A percentile compares a stretch with the other conserved stretches of the same genome.
These are phyloP conservation scores for Semaprochilodus insignis DNA, from an alignment of 2,797 vertebrate genomes.

Conservation along the genomic window DNA sequence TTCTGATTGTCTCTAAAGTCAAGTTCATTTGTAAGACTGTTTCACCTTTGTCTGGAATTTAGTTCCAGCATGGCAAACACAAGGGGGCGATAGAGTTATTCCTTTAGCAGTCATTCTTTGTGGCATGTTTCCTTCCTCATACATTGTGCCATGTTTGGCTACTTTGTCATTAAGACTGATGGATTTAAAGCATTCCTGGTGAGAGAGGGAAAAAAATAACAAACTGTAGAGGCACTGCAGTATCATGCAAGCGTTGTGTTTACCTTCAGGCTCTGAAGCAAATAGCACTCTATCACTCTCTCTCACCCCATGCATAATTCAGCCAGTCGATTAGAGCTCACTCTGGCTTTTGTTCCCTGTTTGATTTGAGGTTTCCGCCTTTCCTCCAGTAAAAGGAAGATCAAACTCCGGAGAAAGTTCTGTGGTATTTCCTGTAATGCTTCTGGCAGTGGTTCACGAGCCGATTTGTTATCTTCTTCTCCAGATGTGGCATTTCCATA, in stretches of 20 bases:
- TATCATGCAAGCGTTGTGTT: slow-evolving; percentile 22
- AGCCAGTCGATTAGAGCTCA: slow-evolving; percentile 5
- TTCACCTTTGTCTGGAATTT: background rate
- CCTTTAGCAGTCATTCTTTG: background rate
- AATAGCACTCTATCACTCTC: slow-evolving; percentile 6
- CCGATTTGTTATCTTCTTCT: slow-evolving; percentile 26
- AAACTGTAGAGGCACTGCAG: slow-evolving; percentile 23
- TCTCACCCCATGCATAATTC: slow-evolving; percentile 28
- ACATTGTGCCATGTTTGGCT: background rate
- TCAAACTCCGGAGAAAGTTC: background rate
- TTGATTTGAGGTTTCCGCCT: slow-evolving; percentile 43
- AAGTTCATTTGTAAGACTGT: background rate
- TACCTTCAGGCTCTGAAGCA: slow-evolving; percentile 11
- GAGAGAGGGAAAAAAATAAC: slow-evolving; percentile 15
- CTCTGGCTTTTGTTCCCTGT: slow-evolving; percentile 27
- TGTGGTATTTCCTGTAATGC: slow-evolving; percentile 29
- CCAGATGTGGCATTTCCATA: slow-evolving; percentile 71
- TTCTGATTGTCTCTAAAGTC: background rate
- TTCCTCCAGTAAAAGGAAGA: slow-evolving; percentile 1
- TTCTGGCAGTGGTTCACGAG: background rate
- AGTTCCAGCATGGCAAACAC: slow-evolving; percentile 6
- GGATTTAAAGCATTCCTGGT: slow-evolving; percentile 21
- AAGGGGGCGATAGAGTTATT: background rate
- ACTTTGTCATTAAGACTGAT: slow-evolving; percentile 34
- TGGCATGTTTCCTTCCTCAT: background rate